A percentile compares a stretch with the other conserved stretches of the same genome.
Evolutionary conservation across 2,113 vertebrate genomes (phyloP).

Genomic region (Amazona vittata): DNA sequence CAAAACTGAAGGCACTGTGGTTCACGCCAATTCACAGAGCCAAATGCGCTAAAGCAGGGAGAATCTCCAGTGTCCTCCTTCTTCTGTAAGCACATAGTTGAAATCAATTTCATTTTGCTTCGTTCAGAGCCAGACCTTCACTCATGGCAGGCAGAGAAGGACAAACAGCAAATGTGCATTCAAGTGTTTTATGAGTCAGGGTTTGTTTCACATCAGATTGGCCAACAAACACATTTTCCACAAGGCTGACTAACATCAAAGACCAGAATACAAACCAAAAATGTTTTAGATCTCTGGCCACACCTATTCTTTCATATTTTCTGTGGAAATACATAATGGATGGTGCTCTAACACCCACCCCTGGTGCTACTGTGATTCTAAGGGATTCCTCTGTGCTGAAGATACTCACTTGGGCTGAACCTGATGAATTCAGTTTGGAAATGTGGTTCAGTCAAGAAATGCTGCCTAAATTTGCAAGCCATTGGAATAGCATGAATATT

Average conservation of each 20-base stretch:
- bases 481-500: not conserved
- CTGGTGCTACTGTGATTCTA: not conserved
- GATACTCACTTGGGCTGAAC: not conserved
- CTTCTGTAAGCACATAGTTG: not conserved
- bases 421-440: not conserved
- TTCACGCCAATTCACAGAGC: not conserved
- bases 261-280: not conserved
- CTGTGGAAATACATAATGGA: not conserved
- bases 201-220: not conserved
- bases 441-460: not conserved
- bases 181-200: not conserved
- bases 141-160: not conserved
- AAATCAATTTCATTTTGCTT: not conserved
- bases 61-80: not conserved
- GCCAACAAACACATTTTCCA: not conserved
- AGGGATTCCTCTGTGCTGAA: not conserved
- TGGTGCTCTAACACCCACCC: not conserved
- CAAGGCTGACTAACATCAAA: not conserved
- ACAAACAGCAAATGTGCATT: not conserved
- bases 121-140: not conserved
- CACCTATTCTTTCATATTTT: not conserved
- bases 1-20: not conserved
- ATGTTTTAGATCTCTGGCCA: not conserved
- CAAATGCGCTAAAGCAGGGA: not conserved
- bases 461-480: not conserved